Conservation (phyloP, 2,113 vertebrate species). For the Tupaia tana region DNA sequence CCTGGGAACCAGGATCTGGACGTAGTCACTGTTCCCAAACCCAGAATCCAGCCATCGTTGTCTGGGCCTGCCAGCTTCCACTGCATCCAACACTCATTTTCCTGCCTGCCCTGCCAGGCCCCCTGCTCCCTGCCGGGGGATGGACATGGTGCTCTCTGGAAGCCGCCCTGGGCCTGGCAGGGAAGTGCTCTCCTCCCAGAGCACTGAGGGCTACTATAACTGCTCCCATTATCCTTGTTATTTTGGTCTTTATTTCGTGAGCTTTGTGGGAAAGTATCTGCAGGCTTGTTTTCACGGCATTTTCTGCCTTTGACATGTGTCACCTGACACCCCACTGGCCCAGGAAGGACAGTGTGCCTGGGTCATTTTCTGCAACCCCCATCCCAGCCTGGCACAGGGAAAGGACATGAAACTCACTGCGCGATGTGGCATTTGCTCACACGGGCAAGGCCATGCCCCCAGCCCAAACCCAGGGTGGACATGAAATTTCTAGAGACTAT, state of each 20-base stretch:
- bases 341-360: slow-evolving; percentile 56
- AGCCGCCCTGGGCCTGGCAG: slow-evolving; percentile 31
- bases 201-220: slow-evolving; percentile 68
- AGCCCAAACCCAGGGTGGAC: background rate
- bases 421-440: background rate
- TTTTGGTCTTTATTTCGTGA: slow-evolving; percentile 70
- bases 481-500: slow-evolving; percentile 1
- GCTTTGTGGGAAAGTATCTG: slow-evolving; percentile 70
- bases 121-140: background rate
- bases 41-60: background rate
- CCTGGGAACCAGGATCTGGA: background rate
- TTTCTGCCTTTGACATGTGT: slow-evolving; percentile 37
- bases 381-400: slow-evolving; percentile 41
- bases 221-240: slow-evolving; percentile 77
- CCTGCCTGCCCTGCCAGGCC: background rate
- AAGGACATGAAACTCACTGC: background rate
- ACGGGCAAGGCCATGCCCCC: slow-evolving; percentile 32
- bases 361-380: slow-evolving; percentile 59
- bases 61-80: background rate
- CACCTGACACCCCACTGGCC: slow-evolving; percentile 60
- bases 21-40: background rate
- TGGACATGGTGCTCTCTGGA: background rate
- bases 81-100: background rate
- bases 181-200: slow-evolving; percentile 43
- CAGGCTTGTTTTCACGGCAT: slow-evolving; percentile 56